phyloP scores from a whole-genome alignment of 2,113 vertebrate genomes.

The Chloroceryle aenea region DNA sequence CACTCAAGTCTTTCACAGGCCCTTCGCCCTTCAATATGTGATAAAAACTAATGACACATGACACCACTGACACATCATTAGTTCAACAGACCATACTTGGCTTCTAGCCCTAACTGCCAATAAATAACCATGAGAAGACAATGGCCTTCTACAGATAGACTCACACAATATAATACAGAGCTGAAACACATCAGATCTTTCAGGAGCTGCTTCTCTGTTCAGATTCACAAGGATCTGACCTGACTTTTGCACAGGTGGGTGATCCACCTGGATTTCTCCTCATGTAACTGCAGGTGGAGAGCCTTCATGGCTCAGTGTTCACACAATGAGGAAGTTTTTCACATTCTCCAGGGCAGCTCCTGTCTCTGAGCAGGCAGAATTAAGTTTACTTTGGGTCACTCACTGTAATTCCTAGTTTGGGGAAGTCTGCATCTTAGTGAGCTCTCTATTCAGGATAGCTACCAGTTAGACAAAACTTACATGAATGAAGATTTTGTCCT shows the following conservation, averaged over 20 bases:
- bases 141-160: background rate
- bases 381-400: background rate
- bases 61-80: background rate
- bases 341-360: background rate
- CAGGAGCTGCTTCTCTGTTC: background rate
- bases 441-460: background rate
- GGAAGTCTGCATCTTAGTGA: background rate
- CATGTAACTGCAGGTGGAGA: background rate
- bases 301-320: background rate
- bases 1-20: background rate
- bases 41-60: background rate
- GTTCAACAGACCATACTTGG: background rate
- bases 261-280: background rate
- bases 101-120: background rate
- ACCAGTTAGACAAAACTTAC: background rate
- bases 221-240: background rate
- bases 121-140: background rate
- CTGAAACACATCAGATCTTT: background rate
- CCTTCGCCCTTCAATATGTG: background rate
- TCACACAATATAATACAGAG: background rate
- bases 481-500: background rate
- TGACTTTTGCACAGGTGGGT: background rate
- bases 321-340: background rate
- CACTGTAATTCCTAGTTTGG: background rate
- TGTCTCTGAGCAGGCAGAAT: background rate